Base-by-base conservation (phyloP, 2,888 invertebrate species). In the Salticus scenicus region DNA sequence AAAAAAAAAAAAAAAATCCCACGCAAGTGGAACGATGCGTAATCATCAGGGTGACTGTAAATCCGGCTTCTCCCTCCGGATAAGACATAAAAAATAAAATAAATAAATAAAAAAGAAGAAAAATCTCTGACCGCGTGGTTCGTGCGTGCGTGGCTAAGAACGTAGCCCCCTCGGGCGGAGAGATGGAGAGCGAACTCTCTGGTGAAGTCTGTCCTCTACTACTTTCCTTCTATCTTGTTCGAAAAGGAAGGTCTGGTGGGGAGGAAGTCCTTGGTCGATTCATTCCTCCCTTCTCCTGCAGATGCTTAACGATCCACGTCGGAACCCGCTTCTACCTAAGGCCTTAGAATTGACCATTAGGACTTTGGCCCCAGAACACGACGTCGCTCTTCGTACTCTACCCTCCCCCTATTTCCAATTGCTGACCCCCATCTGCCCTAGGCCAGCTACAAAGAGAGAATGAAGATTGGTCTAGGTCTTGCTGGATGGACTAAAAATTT, bases 311-410 rank as follows among this genome's bases (percentile, higher is more conserved):
- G 83, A 84, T 84, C 83, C 83, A 42, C 72, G 69, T 73, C 83
- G 83, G 77, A 74, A 70, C 83, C 83, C 76, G 83, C 82, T 77
- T 77, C 83, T 84, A 84, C 83, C 83, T 84, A 84, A 84, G 83
- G 83, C 83, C 83, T 77, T 73, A 72, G 83, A 84, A 84, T 84
- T 84, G 83, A 84, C 83, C 83, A 84, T 84, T 84, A 84, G 83
- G 83, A 84, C 83, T 84, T 84, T 77, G 77, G 77, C 75, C 75
- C 75, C 73, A 28, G 66, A 47, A 47, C 51, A 30, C 77, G 67
- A 24, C 69, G 51, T 70, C 28, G 28, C 31, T n/a, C 31, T 41
- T 51, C 64, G 10, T 24, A 24, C 64, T 20, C 74, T 27, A 8
- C 33, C 20, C 31, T 47, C 24, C 47, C 57, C 37, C 24, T 37